These are phyloP conservation scores for Dreissena polymorpha DNA, from an alignment of 1,140 invertebrate genomes.

Conservation along the genomic window DNA sequence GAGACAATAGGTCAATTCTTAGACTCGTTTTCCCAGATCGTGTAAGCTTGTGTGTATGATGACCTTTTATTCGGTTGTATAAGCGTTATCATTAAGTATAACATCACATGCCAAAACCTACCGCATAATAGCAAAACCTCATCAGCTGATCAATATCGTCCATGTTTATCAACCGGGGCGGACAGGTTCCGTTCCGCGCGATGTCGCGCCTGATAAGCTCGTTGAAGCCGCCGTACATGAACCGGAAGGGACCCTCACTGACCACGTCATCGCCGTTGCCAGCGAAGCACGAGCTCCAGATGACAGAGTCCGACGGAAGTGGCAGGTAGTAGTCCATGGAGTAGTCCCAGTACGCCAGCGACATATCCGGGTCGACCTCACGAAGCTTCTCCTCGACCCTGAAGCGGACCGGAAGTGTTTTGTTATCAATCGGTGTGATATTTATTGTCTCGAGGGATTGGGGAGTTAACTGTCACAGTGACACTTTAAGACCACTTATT, in stretches of 20 bases:
- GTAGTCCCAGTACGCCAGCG: slow-evolving; percentile 75
- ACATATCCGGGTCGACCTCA: slow-evolving; percentile 66
- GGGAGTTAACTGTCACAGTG: no score
- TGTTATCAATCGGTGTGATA: no score
- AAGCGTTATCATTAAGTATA: background rate
- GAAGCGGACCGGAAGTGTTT: background rate
- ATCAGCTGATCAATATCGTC: slow-evolving; percentile 7
- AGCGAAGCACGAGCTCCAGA: slow-evolving; percentile 70
- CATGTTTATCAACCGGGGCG: background rate
- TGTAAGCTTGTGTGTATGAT: no score
- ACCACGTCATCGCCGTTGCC: slow-evolving; percentile 77
- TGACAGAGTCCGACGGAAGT: slow-evolving; percentile 70
- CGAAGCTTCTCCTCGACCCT: slow-evolving; percentile 69
- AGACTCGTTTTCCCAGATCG: background rate
- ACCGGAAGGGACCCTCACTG: slow-evolving; percentile 69
- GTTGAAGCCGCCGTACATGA: background rate
- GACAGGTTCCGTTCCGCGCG: background rate
- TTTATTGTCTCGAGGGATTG: no score
- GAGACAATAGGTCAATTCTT: background rate
- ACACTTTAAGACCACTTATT: no score
- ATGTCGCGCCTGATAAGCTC: background rate
- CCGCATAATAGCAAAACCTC: background rate
- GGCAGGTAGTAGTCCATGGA: slow-evolving; percentile 69
- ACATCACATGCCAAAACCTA: no score
- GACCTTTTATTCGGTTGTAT: background rate